Conservation (phyloP, 2,113 vertebrate genomes). For the Nerophis lumbriciformis region DNA sequence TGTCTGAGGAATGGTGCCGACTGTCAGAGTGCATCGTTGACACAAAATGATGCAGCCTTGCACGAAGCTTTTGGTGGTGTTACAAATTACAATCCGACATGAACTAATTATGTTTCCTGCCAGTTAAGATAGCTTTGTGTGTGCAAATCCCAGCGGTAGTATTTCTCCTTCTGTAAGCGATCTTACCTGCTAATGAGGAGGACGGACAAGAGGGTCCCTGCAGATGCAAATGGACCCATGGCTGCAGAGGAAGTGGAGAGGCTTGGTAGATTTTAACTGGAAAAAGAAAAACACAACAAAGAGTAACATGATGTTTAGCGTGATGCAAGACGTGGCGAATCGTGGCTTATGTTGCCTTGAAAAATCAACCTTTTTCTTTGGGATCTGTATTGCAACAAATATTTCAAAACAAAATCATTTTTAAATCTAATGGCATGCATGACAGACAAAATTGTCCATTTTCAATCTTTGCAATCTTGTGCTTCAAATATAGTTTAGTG, state of each 20-base stretch:
- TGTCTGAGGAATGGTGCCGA: slow-evolving; percentile 15
- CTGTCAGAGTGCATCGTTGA: slow-evolving; percentile 9
- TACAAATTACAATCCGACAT: slow-evolving; percentile 26
- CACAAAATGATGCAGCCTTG: slow-evolving; percentile 3
- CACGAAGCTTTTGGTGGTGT: not conserved
- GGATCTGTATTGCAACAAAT: not conserved
- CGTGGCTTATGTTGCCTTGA: not conserved
- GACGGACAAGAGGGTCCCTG: slow-evolving; percentile 54
- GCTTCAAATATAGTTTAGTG: slow-evolving; percentile 2
- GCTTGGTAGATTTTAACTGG: slow-evolving; percentile 61
- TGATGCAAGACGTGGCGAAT: slow-evolving; percentile 2
- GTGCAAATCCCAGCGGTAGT: slow-evolving; percentile 17
- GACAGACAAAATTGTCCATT: slow-evolving; percentile 24
- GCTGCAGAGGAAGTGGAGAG: slow-evolving; percentile 36
- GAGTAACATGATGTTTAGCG: slow-evolving; percentile 13
- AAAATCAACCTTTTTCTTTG: slow-evolving; percentile 8
- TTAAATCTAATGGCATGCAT: not conserved
- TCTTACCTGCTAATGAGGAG: slow-evolving; percentile 73
- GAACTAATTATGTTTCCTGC: slow-evolving; percentile 19
- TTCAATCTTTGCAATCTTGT: slow-evolving; percentile 18
- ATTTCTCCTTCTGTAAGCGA: slow-evolving; percentile 12
- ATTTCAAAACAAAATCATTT: slow-evolving; percentile 13
- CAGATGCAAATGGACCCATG: slow-evolving; percentile 55
- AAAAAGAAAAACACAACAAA: slow-evolving; percentile 36
- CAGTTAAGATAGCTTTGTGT: slow-evolving; percentile 8